Percentiles rank a stretch among this genome's conserved stretches.
Conservation (phyloP, 64 coral and sea anemone genomes). For the Anthopleura sola region DNA sequence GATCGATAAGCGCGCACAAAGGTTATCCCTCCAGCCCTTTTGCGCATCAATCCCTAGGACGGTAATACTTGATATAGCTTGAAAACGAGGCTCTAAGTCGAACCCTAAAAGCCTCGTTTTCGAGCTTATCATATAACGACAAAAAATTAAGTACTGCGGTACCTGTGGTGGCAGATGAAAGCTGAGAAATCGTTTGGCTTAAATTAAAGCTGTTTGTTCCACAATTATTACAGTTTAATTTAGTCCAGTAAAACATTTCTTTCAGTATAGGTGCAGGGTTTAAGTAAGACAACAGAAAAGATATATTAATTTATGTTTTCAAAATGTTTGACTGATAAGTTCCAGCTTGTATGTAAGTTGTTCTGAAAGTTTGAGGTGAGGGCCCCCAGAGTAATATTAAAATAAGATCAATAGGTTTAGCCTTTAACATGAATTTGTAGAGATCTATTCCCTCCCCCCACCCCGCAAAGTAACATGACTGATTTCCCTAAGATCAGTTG, state of each 20-base stretch:
- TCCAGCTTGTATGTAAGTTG: background rate
- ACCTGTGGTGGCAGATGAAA: background rate
- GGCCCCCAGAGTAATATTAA: background rate
- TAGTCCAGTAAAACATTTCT: too few species aligned
- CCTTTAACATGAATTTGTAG: background rate
- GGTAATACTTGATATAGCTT: background rate
- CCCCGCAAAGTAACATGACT: too few species aligned
- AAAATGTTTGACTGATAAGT: background rate
- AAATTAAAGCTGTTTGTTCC: too few species aligned
- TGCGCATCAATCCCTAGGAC: background rate
- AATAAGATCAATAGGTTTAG: background rate
- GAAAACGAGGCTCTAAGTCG: background rate
- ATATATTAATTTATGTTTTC: background rate
- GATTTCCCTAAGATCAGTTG: too few species aligned
- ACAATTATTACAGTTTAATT: too few species aligned
- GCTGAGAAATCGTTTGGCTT: too few species aligned
- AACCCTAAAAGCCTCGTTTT: background rate
- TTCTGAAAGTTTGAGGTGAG: too few species aligned
- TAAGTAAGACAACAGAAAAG: too few species aligned
- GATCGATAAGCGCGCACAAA: too few species aligned
- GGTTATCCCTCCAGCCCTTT: background rate
- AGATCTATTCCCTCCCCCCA: too few species aligned
- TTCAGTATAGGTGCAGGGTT: too few species aligned
- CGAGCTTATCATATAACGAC: background rate
- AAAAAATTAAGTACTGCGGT: background rate